Evolutionary conservation across 2,888 invertebrate species (phyloP).

Genomic region (Pyrochroa serraticornis): DNA sequence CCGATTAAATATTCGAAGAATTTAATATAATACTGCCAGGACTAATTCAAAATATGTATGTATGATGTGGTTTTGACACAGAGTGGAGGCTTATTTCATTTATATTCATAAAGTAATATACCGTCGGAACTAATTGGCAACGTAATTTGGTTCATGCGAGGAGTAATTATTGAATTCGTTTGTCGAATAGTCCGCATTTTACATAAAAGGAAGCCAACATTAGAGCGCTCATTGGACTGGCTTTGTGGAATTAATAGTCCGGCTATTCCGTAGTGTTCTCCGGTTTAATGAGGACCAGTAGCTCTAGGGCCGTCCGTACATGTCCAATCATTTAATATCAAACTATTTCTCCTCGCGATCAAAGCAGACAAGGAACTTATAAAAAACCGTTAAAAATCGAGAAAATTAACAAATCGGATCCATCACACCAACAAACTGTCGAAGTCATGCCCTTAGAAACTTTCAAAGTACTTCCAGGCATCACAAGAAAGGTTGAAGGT

Average conservation of each 20-base stretch:
- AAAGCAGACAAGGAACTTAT: too few relatives aligned
- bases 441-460: too few relatives aligned
- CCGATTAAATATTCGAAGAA: slow-evolving; percentile 17
- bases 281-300: not conserved
- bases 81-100: slow-evolving; percentile 20
- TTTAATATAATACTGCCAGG: slow-evolving; percentile 5
- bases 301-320: not conserved
- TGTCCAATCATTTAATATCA: not conserved
- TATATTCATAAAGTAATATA: slow-evolving; percentile 31
- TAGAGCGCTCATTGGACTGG: not conserved
- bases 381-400: too few relatives aligned
- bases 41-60: slow-evolving; percentile 7
- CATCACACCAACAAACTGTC: too few relatives aligned
- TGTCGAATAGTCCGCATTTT: slow-evolving; percentile 19
- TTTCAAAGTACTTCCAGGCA: too few relatives aligned
- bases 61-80: slow-evolving; percentile 14
- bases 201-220: slow-evolving; percentile 13
- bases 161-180: slow-evolving; percentile 31
- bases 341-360: too few relatives aligned
- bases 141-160: slow-evolving; percentile 24
- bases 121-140: slow-evolving; percentile 31
- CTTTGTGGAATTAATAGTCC: not conserved
- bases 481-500: too few relatives aligned
- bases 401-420: too few relatives aligned
- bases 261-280: not conserved